Conservation (phyloP, 2,888 invertebrate species). For the Eupithecia exiguata region DNA sequence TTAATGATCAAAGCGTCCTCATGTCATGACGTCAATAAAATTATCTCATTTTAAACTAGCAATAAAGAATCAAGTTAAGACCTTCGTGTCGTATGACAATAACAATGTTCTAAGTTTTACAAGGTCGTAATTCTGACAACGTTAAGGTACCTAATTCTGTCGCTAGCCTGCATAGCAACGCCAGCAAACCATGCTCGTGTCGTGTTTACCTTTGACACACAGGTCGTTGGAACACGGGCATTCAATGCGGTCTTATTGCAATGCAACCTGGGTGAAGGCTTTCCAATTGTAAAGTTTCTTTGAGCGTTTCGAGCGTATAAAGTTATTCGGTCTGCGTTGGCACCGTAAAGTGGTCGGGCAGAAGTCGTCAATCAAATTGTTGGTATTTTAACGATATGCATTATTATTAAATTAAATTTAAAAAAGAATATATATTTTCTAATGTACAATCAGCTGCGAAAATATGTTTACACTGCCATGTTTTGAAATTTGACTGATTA, state of each 20-base stretch:
- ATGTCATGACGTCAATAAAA: not conserved
- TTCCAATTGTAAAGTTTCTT: conserved; percentile 31
- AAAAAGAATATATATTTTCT: no score
- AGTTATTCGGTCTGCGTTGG: conserved; percentile 16
- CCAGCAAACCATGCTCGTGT: conserved; percentile 18
- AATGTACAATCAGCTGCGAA: no score
- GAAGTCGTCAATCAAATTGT: not conserved
- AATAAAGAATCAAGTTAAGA: not conserved
- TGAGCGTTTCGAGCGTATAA: conserved; percentile 13
- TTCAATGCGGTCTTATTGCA: conserved; percentile 26
- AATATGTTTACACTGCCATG: no score
- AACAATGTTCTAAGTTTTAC: not conserved
- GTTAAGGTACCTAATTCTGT: not conserved
- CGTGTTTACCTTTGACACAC: conserved; percentile 55
- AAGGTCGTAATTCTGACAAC: not conserved
- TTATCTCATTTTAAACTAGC: not conserved
- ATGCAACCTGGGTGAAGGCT: conserved; percentile 20
- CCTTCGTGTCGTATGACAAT: not conserved
- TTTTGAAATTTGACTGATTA: no score
- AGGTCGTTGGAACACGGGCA: conserved; percentile 18
- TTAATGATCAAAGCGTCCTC: not conserved
- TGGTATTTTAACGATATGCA: not conserved
- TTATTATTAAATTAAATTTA: not conserved
- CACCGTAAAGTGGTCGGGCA: not conserved
- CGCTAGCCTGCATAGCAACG: conserved; percentile 5